phyloP scores from a whole-genome alignment of 2,888 invertebrate genomes.

The Kryphioiulus occultus region DNA sequence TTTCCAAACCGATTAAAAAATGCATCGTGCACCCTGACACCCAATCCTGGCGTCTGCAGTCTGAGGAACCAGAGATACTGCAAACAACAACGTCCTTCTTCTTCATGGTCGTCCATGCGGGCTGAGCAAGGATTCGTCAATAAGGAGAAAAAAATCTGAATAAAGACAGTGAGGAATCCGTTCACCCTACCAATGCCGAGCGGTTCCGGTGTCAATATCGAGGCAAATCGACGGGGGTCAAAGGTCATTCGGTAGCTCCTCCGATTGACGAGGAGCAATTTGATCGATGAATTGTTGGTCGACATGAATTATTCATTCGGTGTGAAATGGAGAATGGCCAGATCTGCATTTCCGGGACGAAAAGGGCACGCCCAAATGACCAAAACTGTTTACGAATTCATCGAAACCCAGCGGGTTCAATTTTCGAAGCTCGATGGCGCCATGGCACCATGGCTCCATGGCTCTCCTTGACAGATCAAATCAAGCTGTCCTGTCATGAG shows the following conservation, averaged over 20 bases:
- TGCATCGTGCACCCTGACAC: not conserved
- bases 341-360: not conserved
- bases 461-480: no score
- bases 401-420: not conserved
- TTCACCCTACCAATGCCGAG: not conserved
- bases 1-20: not conserved
- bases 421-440: not conserved
- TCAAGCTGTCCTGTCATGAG: no score
- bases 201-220: not conserved
- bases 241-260: not conserved
- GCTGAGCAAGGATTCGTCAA: not conserved
- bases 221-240: not conserved
- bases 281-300: not conserved
- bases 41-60: not conserved
- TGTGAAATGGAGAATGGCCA: not conserved
- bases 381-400: not conserved
- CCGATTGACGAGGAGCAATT: not conserved
- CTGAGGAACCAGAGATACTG: not conserved
- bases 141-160: not conserved
- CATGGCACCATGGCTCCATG: not conserved
- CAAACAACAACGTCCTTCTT: not conserved
- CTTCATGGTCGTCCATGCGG: not conserved
- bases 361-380: not conserved
- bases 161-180: not conserved
- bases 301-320: not conserved